Evolutionary conservation across 2,113 vertebrate species (phyloP).

Genomic region (Octodon degus): DNA sequence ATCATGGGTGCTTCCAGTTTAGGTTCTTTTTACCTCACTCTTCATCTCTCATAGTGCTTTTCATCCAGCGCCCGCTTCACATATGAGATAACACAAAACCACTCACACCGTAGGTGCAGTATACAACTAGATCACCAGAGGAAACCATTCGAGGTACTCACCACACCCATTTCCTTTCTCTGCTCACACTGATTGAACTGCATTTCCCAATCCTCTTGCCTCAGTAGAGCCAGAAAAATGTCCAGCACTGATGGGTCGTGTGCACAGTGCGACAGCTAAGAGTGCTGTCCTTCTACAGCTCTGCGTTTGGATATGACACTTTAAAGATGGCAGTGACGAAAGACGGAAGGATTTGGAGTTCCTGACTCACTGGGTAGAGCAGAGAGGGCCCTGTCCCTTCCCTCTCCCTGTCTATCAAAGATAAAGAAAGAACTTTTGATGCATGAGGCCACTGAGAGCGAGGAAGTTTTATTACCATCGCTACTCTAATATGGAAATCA

Average conservation of each 20-base stretch:
- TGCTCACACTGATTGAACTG: not conserved
- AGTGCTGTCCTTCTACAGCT: not conserved
- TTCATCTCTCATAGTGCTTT: not conserved
- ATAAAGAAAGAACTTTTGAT: not conserved
- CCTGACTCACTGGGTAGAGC: not conserved
- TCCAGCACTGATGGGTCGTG: not conserved
- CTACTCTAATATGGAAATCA: not conserved
- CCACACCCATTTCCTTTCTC: not conserved
- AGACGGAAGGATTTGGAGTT: not conserved
- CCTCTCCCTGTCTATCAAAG: not conserved
- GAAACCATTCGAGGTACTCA: slow-evolving; percentile 12
- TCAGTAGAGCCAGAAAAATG: not conserved
- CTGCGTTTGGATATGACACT: not conserved
- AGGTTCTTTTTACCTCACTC: not conserved
- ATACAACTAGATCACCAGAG: not conserved
- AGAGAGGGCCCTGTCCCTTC: not conserved
- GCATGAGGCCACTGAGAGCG: not conserved
- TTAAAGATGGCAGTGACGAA: not conserved
- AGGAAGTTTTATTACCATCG: not conserved
- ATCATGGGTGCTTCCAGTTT: not conserved
- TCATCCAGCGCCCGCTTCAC: slow-evolving; percentile 1
- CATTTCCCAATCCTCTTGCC: not conserved
- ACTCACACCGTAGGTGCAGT: not conserved
- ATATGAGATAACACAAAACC: slow-evolving; percentile 8
- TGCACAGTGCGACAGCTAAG: not conserved